phyloP scores from a whole-genome alignment of 2,888 invertebrate species.

The Argyra leucocephala region DNA sequence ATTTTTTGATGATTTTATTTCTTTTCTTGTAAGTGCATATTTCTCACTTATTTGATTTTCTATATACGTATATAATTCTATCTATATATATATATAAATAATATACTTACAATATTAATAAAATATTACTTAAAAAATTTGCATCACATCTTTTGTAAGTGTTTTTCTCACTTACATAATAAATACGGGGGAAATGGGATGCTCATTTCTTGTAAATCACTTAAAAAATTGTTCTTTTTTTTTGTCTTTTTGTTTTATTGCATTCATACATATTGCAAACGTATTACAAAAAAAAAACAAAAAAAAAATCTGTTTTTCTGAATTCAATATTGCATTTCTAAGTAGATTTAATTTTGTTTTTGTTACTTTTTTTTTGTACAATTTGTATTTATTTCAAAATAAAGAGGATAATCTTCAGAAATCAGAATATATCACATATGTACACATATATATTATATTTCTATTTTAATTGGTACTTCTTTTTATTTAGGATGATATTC shows the following conservation, averaged over 20 bases:
- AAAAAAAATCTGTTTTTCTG: background rate
- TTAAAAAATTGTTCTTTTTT: background rate
- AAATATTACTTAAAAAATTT: constrained; percentile 3
- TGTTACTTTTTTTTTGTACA: background rate
- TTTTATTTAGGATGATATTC: background rate
- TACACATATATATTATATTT: background rate
- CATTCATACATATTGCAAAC: background rate
- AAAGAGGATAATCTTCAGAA: constrained; percentile 6
- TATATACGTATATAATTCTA: background rate
- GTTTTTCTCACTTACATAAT: background rate
- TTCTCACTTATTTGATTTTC: background rate
- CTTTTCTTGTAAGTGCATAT: background rate
- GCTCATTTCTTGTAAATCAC: background rate
- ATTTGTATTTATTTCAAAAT: background rate
- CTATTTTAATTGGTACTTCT: constrained; percentile 1
- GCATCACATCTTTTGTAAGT: background rate
- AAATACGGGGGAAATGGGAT: background rate
- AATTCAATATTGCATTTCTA: constrained; percentile 6
- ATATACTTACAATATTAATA: background rate
- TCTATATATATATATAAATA: background rate
- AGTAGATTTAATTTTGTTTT: background rate
- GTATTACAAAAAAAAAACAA: background rate
- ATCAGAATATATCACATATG: background rate
- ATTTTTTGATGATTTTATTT: too few species aligned
- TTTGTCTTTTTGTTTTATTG: too few species aligned